These are phyloP conservation scores for Drosophila affinis DNA, from an alignment of 2,888 invertebrate genomes.

Conservation along the genomic window DNA sequence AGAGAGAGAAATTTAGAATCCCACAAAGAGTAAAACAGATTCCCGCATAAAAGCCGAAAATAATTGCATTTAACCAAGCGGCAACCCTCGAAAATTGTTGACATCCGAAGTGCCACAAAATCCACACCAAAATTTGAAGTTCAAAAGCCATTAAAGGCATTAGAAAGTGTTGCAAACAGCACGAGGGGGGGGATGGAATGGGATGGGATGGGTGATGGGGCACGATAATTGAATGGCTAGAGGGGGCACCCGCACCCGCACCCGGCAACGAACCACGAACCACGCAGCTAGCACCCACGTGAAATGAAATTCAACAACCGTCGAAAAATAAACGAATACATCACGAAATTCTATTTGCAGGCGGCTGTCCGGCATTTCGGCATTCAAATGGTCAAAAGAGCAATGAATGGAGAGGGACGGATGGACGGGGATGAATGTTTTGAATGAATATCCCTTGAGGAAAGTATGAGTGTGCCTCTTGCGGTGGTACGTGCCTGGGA, in stretches of 20 bases:
- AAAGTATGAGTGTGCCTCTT: not conserved
- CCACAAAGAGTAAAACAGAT: not conserved
- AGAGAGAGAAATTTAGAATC: not conserved
- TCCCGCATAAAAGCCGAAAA: constrained; percentile 39
- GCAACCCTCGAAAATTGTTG: constrained; percentile 41
- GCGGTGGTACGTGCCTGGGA: constrained; percentile 37
- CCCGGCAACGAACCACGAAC: constrained; percentile 1
- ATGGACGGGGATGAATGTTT: not conserved
- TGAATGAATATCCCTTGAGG: not conserved
- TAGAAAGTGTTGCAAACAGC: constrained; percentile 67
- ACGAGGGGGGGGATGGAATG: constrained; percentile 22
- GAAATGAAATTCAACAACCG: constrained; percentile 35
- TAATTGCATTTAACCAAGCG: constrained; percentile 41
- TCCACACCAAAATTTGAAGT: constrained; percentile 10
- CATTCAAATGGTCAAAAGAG: not conserved
- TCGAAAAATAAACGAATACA: constrained; percentile 36
- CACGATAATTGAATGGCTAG: constrained; percentile 6
- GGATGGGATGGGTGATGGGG: constrained; percentile 6
- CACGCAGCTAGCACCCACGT: constrained; percentile 12
- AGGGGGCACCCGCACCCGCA: constrained; percentile 13
- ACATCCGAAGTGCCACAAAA: constrained; percentile 49
- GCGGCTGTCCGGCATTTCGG: not conserved
- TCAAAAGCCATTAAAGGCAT: constrained; percentile 49
- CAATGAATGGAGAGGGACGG: not conserved
- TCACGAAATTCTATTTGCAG: constrained; percentile 42